Conservation (phyloP, 1,140 invertebrate species). For the Mesaphorura yosii region DNA sequence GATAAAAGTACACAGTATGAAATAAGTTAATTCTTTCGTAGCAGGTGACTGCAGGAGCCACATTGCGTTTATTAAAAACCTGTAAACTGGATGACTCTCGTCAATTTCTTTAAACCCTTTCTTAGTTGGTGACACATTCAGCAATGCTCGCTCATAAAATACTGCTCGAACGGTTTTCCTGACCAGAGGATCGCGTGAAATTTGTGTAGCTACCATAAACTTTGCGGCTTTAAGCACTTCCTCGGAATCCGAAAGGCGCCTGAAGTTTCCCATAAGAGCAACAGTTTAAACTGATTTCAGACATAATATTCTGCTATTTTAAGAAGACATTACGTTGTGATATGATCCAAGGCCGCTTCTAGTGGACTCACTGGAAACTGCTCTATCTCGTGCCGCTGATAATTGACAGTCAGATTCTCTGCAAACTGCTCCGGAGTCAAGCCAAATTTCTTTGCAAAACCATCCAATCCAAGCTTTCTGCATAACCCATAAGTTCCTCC, state of each 20-base stretch:
- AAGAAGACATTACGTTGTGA: constrained; percentile 39
- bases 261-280: constrained; percentile 24
- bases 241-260: constrained; percentile 49
- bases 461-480: constrained; percentile 66
- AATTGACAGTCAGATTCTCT: constrained; percentile 92
- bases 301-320: neutral
- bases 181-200: constrained; percentile 82
- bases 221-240: constrained; percentile 77
- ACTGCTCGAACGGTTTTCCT: constrained; percentile 72
- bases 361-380: constrained; percentile 69
- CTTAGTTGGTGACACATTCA: constrained; percentile 74
- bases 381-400: constrained; percentile 92
- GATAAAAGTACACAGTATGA: constrained; percentile 10
- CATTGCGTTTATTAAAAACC: constrained; percentile 34
- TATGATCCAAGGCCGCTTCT: constrained; percentile 65
- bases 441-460: constrained; percentile 82
- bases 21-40: neutral
- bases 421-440: constrained; percentile 91
- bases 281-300: neutral
- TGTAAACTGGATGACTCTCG: constrained; percentile 77
- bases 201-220: constrained; percentile 86
- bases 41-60: neutral
- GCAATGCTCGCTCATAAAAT: constrained; percentile 79
- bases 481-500: constrained; percentile 80
- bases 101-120: constrained; percentile 86